phyloP scores from a whole-genome alignment of 2,113 vertebrate genomes.

The Salvelinus sp. region DNA sequence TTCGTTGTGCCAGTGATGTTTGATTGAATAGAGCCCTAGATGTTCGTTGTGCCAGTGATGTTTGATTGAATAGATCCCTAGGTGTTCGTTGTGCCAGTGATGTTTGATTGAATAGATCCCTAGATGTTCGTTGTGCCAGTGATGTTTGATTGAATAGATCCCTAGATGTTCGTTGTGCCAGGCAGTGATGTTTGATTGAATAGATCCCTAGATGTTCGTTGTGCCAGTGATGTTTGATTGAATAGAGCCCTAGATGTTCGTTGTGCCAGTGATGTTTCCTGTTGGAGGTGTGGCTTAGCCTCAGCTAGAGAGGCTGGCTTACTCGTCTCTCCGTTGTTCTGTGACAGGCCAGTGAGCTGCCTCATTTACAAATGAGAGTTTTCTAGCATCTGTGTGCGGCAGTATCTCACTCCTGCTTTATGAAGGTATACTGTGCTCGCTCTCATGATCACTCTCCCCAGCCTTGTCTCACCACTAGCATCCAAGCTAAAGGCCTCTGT shows the following conservation, averaged over 20 bases:
- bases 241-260: no score
- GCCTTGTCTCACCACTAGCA: not conserved
- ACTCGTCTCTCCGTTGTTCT: constrained; percentile 1
- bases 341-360: constrained; percentile 33
- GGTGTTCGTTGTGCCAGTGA: no score
- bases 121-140: no score
- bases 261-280: constrained; percentile 18
- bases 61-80: no score
- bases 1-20: no score
- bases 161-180: no score
- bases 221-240: no score
- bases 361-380: constrained; percentile 26
- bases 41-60: no score
- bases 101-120: no score
- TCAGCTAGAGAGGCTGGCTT: constrained; percentile 3
- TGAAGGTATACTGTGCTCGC: not conserved
- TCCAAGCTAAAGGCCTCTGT: not conserved
- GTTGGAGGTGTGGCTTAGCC: constrained; percentile 39
- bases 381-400: constrained; percentile 7
- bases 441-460: not conserved
- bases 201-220: constrained; percentile 8
- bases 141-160: no score
- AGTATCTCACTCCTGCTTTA: not conserved
- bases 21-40: no score
- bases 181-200: no score